These are phyloP conservation scores for Gymnosoma rotundatum DNA, from an alignment of 2,888 invertebrate genomes.

Conservation along the genomic window DNA sequence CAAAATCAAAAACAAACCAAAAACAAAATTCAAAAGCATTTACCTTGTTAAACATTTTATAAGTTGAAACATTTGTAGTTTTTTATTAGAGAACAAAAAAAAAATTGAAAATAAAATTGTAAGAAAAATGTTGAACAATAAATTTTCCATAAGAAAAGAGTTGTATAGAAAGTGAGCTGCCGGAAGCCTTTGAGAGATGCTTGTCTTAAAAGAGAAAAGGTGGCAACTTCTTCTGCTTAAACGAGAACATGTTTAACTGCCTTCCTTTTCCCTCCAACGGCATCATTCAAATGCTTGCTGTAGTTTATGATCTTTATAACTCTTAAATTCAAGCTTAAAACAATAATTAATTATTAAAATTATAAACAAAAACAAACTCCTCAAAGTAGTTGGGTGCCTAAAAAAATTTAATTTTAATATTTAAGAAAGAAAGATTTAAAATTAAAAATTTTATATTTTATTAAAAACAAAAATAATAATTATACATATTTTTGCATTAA, in stretches of 20 bases:
- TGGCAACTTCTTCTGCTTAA: neutral
- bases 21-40: constrained; percentile 55
- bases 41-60: constrained; percentile 59
- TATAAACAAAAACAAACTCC: constrained; percentile 44
- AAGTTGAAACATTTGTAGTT: constrained; percentile 53
- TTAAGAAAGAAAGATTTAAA: constrained; percentile 31
- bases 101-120: constrained; percentile 16
- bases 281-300: too few species aligned
- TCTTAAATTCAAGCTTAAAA: constrained; percentile 61
- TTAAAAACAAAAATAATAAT: constrained; percentile 4
- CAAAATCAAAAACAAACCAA: constrained; percentile 13
- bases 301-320: neutral
- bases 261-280: too few species aligned
- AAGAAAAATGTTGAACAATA: constrained; percentile 26
- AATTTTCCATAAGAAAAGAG: constrained; percentile 2
- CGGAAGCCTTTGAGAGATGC: neutral
- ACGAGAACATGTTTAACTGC: too few species aligned
- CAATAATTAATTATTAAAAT: constrained; percentile 57
- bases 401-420: constrained; percentile 58
- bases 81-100: constrained; percentile 35
- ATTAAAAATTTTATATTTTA: constrained; percentile 40
- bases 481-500: constrained; percentile 52
- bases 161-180: neutral
- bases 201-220: neutral
- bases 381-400: constrained; percentile 69